Conservation (phyloP, 2,797 vertebrate genomes). For the Megalops cyprinoides region DNA sequence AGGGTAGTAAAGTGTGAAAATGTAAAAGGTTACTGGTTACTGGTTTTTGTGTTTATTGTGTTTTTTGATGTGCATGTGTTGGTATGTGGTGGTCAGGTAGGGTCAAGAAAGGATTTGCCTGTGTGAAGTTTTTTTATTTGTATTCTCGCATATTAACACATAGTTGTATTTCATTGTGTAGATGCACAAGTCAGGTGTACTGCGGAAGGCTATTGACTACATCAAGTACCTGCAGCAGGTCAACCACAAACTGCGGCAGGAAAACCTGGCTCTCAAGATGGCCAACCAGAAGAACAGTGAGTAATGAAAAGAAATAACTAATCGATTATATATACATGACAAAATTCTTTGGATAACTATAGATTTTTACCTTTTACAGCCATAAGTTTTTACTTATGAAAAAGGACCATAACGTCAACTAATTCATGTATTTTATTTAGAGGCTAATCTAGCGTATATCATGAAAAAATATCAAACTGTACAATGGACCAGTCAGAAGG, state of each 20-base stretch:
- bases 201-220: constrained; percentile 97
- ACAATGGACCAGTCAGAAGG: not conserved
- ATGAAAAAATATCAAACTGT: no score
- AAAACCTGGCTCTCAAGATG: constrained; percentile 94
- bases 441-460: no score
- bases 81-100: not conserved
- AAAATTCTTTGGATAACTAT: not conserved
- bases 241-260: constrained; percentile 95
- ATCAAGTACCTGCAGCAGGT: constrained; percentile 96
- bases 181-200: constrained; percentile 97
- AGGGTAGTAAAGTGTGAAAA: no score
- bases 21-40: no score
- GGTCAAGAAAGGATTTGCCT: not conserved
- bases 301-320: constrained; percentile 54
- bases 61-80: not conserved
- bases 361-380: no score
- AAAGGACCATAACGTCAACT: no score
- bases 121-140: not conserved
- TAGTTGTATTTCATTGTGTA: constrained; percentile 49
- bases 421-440: no score
- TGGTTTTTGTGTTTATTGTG: no score
- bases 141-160: constrained; percentile 18
- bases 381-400: no score
- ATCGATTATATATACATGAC: no score
- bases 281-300: constrained; percentile 93